Base-by-base conservation (phyloP, 2,113 vertebrate species). In the Balaenoptera acutorostrata region DNA sequence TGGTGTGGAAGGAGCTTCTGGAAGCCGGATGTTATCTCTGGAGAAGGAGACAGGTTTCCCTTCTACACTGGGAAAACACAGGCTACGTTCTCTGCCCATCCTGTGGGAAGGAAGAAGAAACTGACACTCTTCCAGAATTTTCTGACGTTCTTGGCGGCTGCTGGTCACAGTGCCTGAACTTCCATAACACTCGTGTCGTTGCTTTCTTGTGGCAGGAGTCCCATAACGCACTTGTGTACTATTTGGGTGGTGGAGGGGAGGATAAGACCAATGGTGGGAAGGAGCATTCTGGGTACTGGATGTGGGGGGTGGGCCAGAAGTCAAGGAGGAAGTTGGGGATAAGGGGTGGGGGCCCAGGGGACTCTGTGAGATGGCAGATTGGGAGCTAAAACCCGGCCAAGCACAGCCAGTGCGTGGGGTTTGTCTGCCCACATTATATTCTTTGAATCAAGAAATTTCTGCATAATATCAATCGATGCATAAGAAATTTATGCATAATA, bases 371-470 rank as follows among this genome's bases (percentile, higher is more conserved):
- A 44, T 25, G 17, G 23, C 49, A 39, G 25, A 33, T 39, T 17
- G 78, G 44, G 31, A 25, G 5, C 46, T 66, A 11, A 3, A 2
- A 8, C 11, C 15, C 2, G 10, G 31, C 33, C 64, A 14, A 13
- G 20, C 20, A 2, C 0, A 27, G 71, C 41, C 15, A 3, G 31
- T 0, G 33, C 0, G 0, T 59, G 59, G 64, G 21, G 39, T 59
- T 68, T 46, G n/a, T 25, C 41, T 13, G 46, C 10, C 36, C 1
- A 0, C 1, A 0, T 12, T 2, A 15, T 61, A 75, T 36, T 69
- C n/a, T 68, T 29, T 36, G 9, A 1, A 5, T 75, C 4, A 20
- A 61, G 25, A 82, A 31, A 21, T 31, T 14, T 55, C 61, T 36
- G 29, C 36, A 1, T 15, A 0, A 4, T 21, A 2, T 6, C 1